A percentile compares a stretch with the other conserved stretches of the same genome.
phyloP scores from a whole-genome alignment of 2,113 vertebrate genomes.

The Microcebus lehilahytsara region DNA sequence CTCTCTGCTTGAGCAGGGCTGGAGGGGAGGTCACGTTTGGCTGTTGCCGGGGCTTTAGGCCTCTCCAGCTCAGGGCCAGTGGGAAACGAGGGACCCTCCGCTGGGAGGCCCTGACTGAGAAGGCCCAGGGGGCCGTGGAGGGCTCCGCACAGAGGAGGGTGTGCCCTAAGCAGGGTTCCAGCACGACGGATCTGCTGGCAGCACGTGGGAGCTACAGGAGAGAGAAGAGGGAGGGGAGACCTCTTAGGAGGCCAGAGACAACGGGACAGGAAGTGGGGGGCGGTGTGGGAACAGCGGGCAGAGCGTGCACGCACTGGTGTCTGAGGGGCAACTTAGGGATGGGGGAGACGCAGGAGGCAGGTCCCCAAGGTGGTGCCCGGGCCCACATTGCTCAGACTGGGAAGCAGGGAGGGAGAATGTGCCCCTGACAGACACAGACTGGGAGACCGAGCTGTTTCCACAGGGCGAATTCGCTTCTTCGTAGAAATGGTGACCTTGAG shows the following conservation, averaged over 20 bases:
- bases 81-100: too few species aligned
- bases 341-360: background rate
- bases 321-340: accelerated
- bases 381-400: background rate
- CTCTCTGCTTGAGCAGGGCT: background rate
- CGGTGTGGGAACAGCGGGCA: background rate
- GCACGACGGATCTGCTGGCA: background rate
- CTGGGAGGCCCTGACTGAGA: background rate
- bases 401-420: background rate
- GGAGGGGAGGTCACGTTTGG: background rate
- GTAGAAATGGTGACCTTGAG: background rate
- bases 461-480: background rate
- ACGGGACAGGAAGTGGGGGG: background rate
- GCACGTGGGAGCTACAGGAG: background rate
- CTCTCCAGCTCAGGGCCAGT: background rate
- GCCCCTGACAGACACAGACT: background rate
- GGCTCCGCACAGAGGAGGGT: background rate
- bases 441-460: background rate
- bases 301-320: accelerated
- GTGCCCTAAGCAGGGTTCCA: background rate
- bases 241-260: background rate
- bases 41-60: background rate
- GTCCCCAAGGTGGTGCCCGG: too few species aligned
- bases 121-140: background rate
- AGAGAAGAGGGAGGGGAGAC: too few species aligned